Percentiles rank a stretch among this genome's conserved stretches.
Conservation (phyloP, 2,888 invertebrate genomes). For the Mythimna lalbum region DNA sequence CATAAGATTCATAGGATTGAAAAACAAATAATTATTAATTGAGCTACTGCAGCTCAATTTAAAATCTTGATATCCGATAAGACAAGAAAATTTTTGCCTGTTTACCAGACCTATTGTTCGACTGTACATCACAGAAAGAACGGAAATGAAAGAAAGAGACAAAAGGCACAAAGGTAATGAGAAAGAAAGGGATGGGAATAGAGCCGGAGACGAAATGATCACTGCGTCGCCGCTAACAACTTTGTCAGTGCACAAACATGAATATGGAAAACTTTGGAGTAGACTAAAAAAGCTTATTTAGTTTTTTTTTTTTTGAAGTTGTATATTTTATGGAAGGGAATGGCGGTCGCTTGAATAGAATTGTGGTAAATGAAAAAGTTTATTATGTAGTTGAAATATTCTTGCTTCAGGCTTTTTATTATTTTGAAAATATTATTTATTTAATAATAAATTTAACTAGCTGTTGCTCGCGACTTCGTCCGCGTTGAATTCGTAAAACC, state of each 20-base stretch:
- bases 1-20: too few species aligned
- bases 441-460: too few species aligned
- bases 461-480: too few species aligned
- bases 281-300: conserved; percentile 12
- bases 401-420: background rate
- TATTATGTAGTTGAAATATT: background rate
- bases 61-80: too few species aligned
- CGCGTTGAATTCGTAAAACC: too few species aligned
- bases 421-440: background rate
- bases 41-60: too few species aligned
- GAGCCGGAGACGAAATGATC: conserved; percentile 67
- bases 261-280: conserved; percentile 58
- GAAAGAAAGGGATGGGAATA: conserved; percentile 50
- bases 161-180: conserved; percentile 18
- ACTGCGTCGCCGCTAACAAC: conserved; percentile 68
- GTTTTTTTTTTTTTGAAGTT: conserved; percentile 23
- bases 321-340: conserved; percentile 2
- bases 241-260: conserved; percentile 66
- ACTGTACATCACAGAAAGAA: conserved; percentile 29
- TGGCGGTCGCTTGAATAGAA: background rate
- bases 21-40: too few species aligned
- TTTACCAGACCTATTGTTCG: background rate
- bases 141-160: conserved; percentile 43
- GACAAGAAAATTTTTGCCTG: too few species aligned
- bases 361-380: conserved; percentile 3